phyloP scores from a whole-genome alignment of 2,113 vertebrate species.

The Dromiciops gliroides region DNA sequence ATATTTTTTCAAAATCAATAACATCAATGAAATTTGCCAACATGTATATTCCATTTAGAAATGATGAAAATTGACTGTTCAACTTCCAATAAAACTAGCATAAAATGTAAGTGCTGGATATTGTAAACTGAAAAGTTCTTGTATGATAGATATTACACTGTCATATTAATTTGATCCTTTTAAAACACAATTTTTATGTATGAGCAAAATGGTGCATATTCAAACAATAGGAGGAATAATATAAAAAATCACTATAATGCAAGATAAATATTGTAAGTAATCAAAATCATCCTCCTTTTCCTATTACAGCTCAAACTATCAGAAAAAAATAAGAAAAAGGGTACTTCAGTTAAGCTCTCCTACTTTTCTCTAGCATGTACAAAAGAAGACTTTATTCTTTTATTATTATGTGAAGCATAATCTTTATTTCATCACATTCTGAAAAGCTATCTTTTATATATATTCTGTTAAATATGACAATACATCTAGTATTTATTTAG shows the following conservation, averaged over 20 bases:
- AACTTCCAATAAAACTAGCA: background rate
- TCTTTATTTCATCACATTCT: background rate
- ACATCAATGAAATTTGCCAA: constrained; percentile 6
- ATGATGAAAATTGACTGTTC: background rate
- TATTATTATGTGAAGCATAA: background rate
- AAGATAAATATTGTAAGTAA: background rate
- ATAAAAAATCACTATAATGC: background rate
- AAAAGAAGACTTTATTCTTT: background rate
- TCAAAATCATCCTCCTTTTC: background rate
- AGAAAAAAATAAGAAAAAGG: background rate
- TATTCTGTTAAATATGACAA: background rate
- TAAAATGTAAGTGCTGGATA: background rate
- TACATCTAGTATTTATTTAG: background rate
- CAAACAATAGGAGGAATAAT: background rate
- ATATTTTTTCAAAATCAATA: constrained; percentile 28
- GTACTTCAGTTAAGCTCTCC: background rate
- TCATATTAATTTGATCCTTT: background rate
- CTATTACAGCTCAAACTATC: background rate
- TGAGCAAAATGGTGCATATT: background rate
- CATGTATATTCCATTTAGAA: background rate
- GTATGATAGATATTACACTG: background rate
- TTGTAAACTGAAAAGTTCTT: background rate
- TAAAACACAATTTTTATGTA: background rate
- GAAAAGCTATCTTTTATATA: background rate
- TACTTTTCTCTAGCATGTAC: background rate